phyloP scores from a whole-genome alignment of 2,797 vertebrate genomes.

The Hipposideros larvatus region DNA sequence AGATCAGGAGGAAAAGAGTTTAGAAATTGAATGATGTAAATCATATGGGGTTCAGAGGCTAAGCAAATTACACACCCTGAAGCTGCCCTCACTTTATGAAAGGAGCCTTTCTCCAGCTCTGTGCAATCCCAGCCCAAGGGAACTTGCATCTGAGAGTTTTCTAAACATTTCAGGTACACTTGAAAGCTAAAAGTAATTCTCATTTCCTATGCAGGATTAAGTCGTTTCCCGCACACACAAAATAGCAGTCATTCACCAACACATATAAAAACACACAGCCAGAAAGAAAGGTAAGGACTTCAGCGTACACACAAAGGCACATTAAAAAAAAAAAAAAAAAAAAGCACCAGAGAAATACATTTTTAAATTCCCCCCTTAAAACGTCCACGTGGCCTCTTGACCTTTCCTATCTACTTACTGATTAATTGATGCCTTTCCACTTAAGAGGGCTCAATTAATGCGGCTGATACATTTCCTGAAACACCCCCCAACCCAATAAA shows the following conservation, averaged over 20 bases:
- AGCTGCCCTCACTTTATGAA: conserved; percentile 93
- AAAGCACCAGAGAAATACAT: not conserved
- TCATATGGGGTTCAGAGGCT: conserved; percentile 92
- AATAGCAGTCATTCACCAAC: conserved; percentile 90
- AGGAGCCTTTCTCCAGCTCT: conserved; percentile 93
- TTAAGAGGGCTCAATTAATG: conserved; percentile 30
- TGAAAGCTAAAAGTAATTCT: conserved; percentile 95
- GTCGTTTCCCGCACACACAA: conserved; percentile 90
- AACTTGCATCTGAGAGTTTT: conserved; percentile 92
- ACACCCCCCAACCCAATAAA: not conserved
- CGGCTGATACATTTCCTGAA: conserved; percentile 58
- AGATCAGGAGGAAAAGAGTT: conserved; percentile 87
- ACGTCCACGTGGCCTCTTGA: conserved; percentile 20
- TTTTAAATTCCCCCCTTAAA: conserved; percentile 47
- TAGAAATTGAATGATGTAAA: conserved; percentile 91
- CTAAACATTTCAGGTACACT: conserved; percentile 94
- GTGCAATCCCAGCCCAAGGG: conserved; percentile 90
- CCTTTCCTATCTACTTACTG: conserved; percentile 54
- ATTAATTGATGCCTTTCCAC: conserved; percentile 64
- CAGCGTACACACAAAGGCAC: conserved; percentile 82
- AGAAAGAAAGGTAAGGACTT: conserved; percentile 82
- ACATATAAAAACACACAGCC: conserved; percentile 79
- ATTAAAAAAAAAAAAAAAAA: not conserved
- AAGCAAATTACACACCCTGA: conserved; percentile 94
- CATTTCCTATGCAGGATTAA: conserved; percentile 94